phyloP scores from a whole-genome alignment of 2,888 invertebrate species.

The Leptopilina syphax region DNA sequence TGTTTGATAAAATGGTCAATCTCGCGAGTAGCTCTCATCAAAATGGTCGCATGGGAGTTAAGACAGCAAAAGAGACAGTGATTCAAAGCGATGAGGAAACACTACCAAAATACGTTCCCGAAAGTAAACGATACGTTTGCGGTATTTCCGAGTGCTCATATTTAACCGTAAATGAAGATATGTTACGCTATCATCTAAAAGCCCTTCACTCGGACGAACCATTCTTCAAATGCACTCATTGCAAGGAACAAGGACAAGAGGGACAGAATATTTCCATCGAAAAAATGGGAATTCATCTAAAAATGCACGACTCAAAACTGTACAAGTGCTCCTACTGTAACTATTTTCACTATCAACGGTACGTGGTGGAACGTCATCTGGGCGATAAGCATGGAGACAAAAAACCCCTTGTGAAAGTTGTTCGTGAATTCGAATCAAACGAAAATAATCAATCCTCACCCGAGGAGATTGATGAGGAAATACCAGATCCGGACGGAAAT shows the following conservation, averaged over 20 bases:
- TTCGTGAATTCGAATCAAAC: constrained; percentile 70
- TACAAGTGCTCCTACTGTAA: constrained; percentile 86
- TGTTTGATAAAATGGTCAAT: constrained; percentile 92
- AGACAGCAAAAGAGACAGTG: constrained; percentile 57
- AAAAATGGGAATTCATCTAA: constrained; percentile 85
- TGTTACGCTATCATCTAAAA: constrained; percentile 85
- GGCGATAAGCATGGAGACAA: constrained; percentile 80
- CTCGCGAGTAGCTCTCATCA: constrained; percentile 85
- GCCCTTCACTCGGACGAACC: constrained; percentile 83
- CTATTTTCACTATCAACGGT: constrained; percentile 82
- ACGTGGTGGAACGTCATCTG: constrained; percentile 83
- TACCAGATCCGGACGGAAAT: constrained; percentile 77
- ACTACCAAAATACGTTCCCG: constrained; percentile 73
- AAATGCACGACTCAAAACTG: constrained; percentile 85
- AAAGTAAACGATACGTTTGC: constrained; percentile 82
- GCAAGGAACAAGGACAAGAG: constrained; percentile 79
- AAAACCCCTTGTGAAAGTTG: constrained; percentile 77
- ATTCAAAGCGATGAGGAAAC: constrained; percentile 60
- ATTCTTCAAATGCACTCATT: constrained; percentile 85
- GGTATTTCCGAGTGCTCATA: constrained; percentile 85
- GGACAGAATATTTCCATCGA: constrained; percentile 78
- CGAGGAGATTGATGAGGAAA: constrained; percentile 63
- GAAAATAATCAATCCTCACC: constrained; percentile 60
- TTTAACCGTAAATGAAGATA: constrained; percentile 84
- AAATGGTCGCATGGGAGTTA: constrained; percentile 75